Conservation (phyloP, 2,113 vertebrate genomes). For the Lamprologus lemairii region DNA sequence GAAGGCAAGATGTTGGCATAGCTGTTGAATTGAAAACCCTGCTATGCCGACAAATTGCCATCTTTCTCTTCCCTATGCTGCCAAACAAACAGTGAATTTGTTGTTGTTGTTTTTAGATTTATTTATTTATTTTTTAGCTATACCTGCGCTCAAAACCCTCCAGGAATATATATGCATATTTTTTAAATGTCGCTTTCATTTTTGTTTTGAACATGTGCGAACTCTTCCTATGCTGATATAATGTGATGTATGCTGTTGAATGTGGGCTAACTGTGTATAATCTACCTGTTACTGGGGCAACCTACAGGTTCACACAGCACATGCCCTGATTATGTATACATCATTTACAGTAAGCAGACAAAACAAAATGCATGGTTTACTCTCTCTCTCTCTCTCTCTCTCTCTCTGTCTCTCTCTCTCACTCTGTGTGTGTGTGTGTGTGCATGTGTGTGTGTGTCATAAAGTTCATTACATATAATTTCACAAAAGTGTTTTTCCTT, state of each 20-base stretch:
- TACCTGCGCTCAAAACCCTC: not conserved
- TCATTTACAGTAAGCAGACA: not conserved
- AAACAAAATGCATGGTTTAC: not conserved
- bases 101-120: not conserved
- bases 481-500: not conserved
- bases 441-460: not conserved
- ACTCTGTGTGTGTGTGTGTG: not conserved
- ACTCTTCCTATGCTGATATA: not conserved
- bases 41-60: constrained; percentile 68
- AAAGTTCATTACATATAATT: not conserved
- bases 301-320: not conserved
- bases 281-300: not conserved
- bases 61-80: constrained; percentile 51
- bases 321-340: not conserved
- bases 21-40: constrained; percentile 50
- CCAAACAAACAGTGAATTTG: not conserved
- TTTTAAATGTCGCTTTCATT: not conserved
- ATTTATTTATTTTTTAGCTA: not conserved
- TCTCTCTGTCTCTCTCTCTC: not conserved
- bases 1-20: constrained; percentile 76
- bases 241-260: not conserved
- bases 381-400: not conserved
- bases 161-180: not conserved
- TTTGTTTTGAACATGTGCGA: not conserved
- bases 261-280: not conserved